Evolutionary conservation across 2,888 invertebrate genomes (phyloP).

Genomic region (Trachelus troglodyta): DNA sequence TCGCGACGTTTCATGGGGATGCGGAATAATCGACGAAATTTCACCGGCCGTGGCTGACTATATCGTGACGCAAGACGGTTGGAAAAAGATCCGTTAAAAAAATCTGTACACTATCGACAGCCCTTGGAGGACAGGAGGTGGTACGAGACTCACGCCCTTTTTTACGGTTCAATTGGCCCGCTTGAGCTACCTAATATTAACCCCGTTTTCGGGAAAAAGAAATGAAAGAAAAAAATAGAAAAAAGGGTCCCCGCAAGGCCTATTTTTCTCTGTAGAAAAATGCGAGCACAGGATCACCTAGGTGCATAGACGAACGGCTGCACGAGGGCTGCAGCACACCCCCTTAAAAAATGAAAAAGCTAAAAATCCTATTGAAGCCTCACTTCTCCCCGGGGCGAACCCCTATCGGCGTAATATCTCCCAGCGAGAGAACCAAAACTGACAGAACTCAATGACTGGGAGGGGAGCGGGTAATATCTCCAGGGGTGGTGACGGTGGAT

Average conservation of each 20-base stretch:
- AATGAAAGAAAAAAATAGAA: conserved; percentile 16
- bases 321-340: not conserved
- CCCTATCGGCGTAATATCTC: conserved; percentile 39
- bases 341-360: conserved; percentile 21
- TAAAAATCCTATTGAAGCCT: conserved; percentile 36
- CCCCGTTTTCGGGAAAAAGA: conserved; percentile 29
- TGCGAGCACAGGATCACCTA: not conserved
- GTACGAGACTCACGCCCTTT: conserved; percentile 28
- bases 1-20: not conserved
- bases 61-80: conserved; percentile 1
- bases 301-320: not conserved
- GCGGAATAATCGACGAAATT: not conserved
- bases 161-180: conserved; percentile 27
- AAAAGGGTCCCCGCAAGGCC: not conserved
- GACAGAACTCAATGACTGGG: conserved; percentile 17
- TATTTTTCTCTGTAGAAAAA: not conserved
- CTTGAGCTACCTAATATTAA: conserved; percentile 34
- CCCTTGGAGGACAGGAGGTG: conserved; percentile 7
- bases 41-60: not conserved
- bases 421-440: conserved; percentile 25
- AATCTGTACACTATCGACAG: conserved; percentile 7
- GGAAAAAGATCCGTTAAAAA: conserved; percentile 30
- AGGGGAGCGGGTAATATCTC: conserved; percentile 11
- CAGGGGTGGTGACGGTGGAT: not conserved
- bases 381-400: conserved; percentile 13